Evolutionary conservation across 2,888 invertebrate species (phyloP).

Genomic region (Torymus texanus): DNA sequence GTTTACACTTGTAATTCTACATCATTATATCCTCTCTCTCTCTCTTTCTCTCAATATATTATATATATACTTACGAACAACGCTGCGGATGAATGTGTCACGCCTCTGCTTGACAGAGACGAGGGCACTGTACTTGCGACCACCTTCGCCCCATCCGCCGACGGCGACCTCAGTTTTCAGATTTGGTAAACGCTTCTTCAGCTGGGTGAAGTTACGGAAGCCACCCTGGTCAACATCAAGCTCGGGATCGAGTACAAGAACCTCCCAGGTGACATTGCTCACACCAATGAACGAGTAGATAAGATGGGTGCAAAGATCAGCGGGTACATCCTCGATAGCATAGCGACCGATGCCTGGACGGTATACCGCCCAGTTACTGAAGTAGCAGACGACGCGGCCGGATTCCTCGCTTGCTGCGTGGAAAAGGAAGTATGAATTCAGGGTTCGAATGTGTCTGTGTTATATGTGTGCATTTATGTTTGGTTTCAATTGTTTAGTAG

Average conservation of each 20-base stretch:
- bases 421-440: too few species aligned
- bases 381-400: slow-evolving; percentile 78
- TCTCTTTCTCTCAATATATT: too few species aligned
- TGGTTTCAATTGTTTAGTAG: too few species aligned
- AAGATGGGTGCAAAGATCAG: slow-evolving; percentile 88
- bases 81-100: slow-evolving; percentile 84
- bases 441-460: too few species aligned
- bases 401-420: slow-evolving; percentile 8
- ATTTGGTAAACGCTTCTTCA: slow-evolving; percentile 83
- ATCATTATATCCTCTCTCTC: too few species aligned
- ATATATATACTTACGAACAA: slow-evolving; percentile 80
- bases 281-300: slow-evolving; percentile 94
- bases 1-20: too few species aligned
- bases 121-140: slow-evolving; percentile 90
- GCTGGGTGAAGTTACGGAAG: slow-evolving; percentile 86
- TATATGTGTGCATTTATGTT: too few species aligned
- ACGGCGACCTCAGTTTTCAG: slow-evolving; percentile 88
- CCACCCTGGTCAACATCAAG: slow-evolving; percentile 85
- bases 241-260: slow-evolving; percentile 88
- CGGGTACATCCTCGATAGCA: slow-evolving; percentile 89
- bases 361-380: slow-evolving; percentile 91
- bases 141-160: slow-evolving; percentile 95
- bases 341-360: slow-evolving; percentile 89
- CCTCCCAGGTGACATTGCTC: slow-evolving; percentile 85
- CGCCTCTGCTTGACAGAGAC: slow-evolving; percentile 83